Percentiles rank a stretch among this genome's conserved stretches.
phyloP scores from a whole-genome alignment of 2,888 invertebrate species.

The Athripsodes cinereus region DNA sequence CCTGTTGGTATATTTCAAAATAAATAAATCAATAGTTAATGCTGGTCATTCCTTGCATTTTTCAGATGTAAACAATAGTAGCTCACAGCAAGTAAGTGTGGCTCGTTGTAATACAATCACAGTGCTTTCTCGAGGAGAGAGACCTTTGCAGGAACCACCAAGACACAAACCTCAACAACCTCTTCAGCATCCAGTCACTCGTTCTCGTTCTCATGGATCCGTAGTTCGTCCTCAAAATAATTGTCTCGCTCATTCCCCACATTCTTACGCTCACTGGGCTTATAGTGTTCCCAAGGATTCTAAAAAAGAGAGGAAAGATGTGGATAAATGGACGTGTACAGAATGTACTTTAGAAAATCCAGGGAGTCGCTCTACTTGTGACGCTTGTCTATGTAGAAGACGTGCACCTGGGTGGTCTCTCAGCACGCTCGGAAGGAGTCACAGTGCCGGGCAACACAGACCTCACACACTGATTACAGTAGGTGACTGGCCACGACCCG shows the following conservation, averaged over 20 bases:
- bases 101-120: conserved; percentile 44
- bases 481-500: conserved; percentile 33
- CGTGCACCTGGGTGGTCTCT: conserved; percentile 41
- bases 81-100: conserved; percentile 36
- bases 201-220: conserved; percentile 61
- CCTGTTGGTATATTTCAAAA: no score
- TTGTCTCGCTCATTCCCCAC: background rate
- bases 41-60: no score
- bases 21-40: no score
- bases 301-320: conserved; percentile 29
- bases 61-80: background rate
- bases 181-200: conserved; percentile 45
- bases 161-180: conserved; percentile 40
- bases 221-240: conserved; percentile 46
- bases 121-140: conserved; percentile 28
- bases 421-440: conserved; percentile 44
- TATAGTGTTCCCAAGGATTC: background rate
- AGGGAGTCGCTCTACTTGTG: conserved; percentile 59
- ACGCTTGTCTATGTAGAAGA: conserved; percentile 68
- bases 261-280: background rate
- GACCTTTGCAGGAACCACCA: conserved; percentile 23
- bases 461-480: conserved; percentile 5
- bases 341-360: conserved; percentile 73
- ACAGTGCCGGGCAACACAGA: conserved; percentile 36
- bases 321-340: conserved; percentile 59